Base-by-base conservation (phyloP, 2,888 invertebrate genomes). In the Watsonalla binaria region DNA sequence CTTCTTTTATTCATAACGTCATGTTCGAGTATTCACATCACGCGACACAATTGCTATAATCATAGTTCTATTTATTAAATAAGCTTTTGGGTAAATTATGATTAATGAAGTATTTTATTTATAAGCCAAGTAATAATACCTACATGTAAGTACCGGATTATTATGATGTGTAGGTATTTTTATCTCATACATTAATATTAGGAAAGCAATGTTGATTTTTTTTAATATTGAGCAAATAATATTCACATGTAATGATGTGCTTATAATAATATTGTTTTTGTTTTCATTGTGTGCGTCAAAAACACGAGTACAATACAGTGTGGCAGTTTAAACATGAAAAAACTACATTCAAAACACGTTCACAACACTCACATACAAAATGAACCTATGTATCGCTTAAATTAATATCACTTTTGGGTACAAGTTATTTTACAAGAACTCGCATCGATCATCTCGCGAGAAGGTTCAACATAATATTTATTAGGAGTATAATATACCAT, bases 401-500 rank as follows among this genome's bases (percentile, higher is more conserved):
- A 84, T 86, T 90, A 90, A 86, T 90, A 90, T 90, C 90, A 90
- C 90, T 87, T 89, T 84, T 81, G 79, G 73, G 80, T 84, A 84
- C 70, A 77, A 78, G 74, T 72, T 65, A 42, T 5, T 11, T 24
- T 11, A 72, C 60, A 63, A 56, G 65, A 62, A 65, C 55, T 61
- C 59, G 57, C 54, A 56, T 58, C 65, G 52, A 45, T 55, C 56
- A 59, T 68, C 65, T 14, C 6, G 14, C 15, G 39, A 14, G 14
- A 15, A 49, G 14, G 11, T 56, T 56, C 60, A 66, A 2, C 42
- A 42, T 11, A 56, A 62, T 59, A 57, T 61, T 59, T 55, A 54
- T 54, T 52, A 49, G 8, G 45, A 51, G 57, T 67, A 55, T 63
- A 63, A 68, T 60, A 60, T 66, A 66, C 56, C 63, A 68, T 68